phyloP scores from a whole-genome alignment of 2,113 vertebrate species.

The Addax nasomaculatus region DNA sequence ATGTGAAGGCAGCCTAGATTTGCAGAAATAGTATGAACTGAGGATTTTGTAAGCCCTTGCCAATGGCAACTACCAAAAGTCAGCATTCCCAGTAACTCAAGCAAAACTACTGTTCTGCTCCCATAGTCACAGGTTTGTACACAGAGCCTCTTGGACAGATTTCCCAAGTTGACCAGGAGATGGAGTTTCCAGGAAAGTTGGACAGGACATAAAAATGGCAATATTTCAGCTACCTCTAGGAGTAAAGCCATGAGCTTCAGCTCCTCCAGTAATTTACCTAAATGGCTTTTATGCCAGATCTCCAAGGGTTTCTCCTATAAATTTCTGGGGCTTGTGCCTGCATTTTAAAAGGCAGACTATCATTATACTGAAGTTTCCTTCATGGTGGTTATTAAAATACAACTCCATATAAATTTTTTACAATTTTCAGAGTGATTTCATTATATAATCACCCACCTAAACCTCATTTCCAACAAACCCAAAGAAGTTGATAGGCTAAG shows the following conservation, averaged over 20 bases:
- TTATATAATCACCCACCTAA: neutral
- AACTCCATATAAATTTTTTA: neutral
- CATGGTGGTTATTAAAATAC: neutral
- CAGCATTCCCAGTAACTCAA: neutral
- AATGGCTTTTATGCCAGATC: neutral
- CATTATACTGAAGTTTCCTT: conserved; percentile 5
- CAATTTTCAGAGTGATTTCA: neutral
- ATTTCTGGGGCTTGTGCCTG: neutral
- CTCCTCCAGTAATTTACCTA: neutral
- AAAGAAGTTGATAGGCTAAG: neutral
- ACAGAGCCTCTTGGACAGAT: neutral
- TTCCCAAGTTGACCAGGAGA: neutral
- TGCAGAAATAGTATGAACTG: neutral
- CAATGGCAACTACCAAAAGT: conserved; percentile 1
- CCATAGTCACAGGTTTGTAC: neutral
- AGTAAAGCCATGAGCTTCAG: neutral
- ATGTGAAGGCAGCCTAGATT: neutral
- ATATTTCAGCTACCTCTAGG: neutral
- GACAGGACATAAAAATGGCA: neutral
- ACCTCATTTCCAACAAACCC: neutral
- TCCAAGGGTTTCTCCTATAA: neutral
- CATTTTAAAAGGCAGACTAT: neutral
- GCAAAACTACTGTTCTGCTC: neutral
- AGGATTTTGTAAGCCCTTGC: neutral
- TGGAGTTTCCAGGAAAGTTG: neutral